These are phyloP conservation scores for Hippocampus guttulatus DNA, from an alignment of 2,113 vertebrate genomes.

Conservation along the genomic window DNA sequence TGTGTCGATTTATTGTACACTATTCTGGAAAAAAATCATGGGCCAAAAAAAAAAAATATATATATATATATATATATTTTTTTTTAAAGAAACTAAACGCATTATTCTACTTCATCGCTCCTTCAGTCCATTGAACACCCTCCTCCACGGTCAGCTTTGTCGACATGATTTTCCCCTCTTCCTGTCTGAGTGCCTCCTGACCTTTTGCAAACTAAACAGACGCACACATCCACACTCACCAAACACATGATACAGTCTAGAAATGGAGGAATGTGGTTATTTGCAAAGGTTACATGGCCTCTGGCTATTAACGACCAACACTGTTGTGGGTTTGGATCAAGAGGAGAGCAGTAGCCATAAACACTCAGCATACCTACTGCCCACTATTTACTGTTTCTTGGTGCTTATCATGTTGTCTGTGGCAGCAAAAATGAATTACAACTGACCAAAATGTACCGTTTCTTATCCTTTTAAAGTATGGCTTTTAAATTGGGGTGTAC, in stretches of 20 bases:
- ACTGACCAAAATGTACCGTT: neutral
- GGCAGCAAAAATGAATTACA: neutral
- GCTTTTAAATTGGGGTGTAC: neutral
- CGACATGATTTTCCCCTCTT: constrained; percentile 63
- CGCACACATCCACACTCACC: constrained; percentile 10
- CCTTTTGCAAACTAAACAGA: constrained; percentile 59
- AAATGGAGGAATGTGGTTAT: constrained; percentile 48
- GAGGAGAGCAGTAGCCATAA: neutral
- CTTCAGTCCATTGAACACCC: constrained; percentile 15
- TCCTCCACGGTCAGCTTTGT: constrained; percentile 48
- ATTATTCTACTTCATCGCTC: constrained; percentile 16
- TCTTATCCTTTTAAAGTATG: neutral
- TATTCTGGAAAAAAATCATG: neutral
- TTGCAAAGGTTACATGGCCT: constrained; percentile 58
- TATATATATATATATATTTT: too few species aligned
- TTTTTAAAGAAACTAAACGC: constrained; percentile 9
- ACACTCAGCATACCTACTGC: neutral
- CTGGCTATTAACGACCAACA: constrained; percentile 19
- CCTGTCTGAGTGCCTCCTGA: constrained; percentile 58
- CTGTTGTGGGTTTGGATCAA: constrained; percentile 24
- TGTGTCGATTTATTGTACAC: too few species aligned
- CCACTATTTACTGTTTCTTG: constrained; percentile 2
- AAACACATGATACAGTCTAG: constrained; percentile 27
- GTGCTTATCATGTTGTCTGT: constrained; percentile 2
- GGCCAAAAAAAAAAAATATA: neutral